Evolutionary conservation across 2,113 vertebrate genomes (phyloP).

Genomic region (Oxyura jamaicensis): DNA sequence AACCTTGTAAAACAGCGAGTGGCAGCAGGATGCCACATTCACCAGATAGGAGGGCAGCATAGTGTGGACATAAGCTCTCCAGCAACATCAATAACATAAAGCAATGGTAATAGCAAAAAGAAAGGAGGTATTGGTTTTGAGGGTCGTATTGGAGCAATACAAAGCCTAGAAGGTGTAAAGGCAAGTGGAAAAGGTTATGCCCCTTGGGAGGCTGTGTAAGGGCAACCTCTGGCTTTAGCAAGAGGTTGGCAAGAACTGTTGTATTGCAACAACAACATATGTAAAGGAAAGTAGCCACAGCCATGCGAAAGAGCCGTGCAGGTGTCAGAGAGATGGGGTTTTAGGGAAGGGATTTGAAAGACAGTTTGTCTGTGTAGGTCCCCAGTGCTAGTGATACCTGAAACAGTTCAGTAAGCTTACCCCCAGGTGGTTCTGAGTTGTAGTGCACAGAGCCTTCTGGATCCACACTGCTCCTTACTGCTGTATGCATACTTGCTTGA

Average conservation of each 20-base stretch:
- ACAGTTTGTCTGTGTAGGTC: no score
- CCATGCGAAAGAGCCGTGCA: background rate
- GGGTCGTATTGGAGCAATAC: background rate
- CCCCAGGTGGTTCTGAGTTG: background rate
- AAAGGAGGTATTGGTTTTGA: background rate
- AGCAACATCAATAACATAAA: background rate
- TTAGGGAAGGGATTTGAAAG: background rate
- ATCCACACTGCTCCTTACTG: background rate
- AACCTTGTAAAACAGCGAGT: background rate
- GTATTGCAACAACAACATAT: accelerated
- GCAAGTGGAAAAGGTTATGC: background rate
- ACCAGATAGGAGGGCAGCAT: background rate
- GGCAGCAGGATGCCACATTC: background rate
- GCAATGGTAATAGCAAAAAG: background rate
- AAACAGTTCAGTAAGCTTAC: background rate
- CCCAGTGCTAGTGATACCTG: background rate
- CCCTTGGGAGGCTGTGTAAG: accelerated
- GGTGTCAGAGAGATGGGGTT: background rate
- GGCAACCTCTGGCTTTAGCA: background rate
- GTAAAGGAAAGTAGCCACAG: background rate
- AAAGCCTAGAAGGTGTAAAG: background rate
- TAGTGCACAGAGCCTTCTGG: background rate
- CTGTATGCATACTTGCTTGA: background rate
- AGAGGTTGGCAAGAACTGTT: background rate
- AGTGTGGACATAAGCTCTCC: background rate